These are phyloP conservation scores for Phytoseiulus persimilis DNA, from an alignment of 2,888 invertebrate species.

Conservation along the genomic window DNA sequence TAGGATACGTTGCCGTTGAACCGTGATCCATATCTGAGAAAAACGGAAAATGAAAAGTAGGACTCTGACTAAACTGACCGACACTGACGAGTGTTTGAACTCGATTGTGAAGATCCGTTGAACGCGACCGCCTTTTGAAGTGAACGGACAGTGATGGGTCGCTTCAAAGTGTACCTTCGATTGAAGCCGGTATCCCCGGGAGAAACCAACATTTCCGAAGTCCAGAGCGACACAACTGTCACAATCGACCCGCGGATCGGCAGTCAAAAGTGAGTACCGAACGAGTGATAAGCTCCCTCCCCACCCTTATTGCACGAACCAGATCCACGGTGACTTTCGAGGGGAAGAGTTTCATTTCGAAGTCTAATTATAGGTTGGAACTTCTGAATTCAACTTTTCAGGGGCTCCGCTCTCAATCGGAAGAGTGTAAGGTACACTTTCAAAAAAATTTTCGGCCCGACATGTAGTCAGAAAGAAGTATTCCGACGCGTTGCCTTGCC, in stretches of 20 bases:
- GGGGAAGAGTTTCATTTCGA: no score
- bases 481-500: slow-evolving; percentile 77
- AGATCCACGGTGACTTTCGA: no score
- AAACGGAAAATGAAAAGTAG: background rate
- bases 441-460: slow-evolving; percentile 71
- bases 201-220: background rate
- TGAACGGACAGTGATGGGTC: background rate
- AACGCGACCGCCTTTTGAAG: background rate
- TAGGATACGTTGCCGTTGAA: background rate
- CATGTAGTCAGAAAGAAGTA: slow-evolving; percentile 67
- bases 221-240: background rate
- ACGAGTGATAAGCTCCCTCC: background rate
- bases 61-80: background rate
- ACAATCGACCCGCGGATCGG: background rate
- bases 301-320: no score
- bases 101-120: background rate
- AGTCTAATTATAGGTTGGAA: background rate
- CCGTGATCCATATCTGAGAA: background rate
- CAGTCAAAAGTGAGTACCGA: background rate
- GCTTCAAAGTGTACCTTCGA: background rate
- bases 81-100: background rate
- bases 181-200: background rate
- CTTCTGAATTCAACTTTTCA: background rate
- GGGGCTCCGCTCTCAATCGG: background rate
- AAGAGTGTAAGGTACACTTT: slow-evolving; percentile 63